These are phyloP conservation scores for Homalodisca vitripennis DNA, from an alignment of 1,140 invertebrate species.

Conservation along the genomic window DNA sequence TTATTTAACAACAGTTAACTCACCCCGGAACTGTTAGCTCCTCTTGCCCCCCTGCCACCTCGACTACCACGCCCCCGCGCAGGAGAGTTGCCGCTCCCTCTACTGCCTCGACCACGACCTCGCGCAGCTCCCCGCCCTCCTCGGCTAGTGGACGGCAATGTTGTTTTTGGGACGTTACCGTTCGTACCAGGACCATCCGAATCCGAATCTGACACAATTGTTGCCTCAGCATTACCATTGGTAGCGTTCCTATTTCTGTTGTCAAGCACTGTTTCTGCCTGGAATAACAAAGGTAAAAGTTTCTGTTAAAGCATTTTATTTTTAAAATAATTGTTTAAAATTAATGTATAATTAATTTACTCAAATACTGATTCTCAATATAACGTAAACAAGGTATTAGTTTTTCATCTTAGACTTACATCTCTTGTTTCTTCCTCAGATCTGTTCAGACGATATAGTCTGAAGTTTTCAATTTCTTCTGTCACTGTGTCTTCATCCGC, in stretches of 20 bases:
- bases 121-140: constrained; percentile 18
- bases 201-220: neutral
- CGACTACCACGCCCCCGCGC: constrained; percentile 14
- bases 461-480: constrained; percentile 30
- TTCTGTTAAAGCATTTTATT: no score
- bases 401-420: no score
- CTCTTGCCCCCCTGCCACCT: constrained; percentile 14
- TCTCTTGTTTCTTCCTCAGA: constrained; percentile 32
- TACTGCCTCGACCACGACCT: constrained; percentile 7
- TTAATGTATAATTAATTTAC: no score
- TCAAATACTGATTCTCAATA: no score
- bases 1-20: no score
- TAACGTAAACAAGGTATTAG: no score
- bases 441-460: constrained; percentile 1
- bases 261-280: neutral
- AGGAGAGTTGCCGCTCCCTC: neutral
- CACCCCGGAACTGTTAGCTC: no score
- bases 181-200: neutral
- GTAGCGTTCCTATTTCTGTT: constrained; percentile 4
- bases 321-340: no score
- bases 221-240: neutral
- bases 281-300: neutral
- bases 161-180: constrained; percentile 9
- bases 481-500: constrained; percentile 31
- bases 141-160: neutral